Conservation (phyloP, 2,888 invertebrate species). For the Eupithecia insigniata region DNA sequence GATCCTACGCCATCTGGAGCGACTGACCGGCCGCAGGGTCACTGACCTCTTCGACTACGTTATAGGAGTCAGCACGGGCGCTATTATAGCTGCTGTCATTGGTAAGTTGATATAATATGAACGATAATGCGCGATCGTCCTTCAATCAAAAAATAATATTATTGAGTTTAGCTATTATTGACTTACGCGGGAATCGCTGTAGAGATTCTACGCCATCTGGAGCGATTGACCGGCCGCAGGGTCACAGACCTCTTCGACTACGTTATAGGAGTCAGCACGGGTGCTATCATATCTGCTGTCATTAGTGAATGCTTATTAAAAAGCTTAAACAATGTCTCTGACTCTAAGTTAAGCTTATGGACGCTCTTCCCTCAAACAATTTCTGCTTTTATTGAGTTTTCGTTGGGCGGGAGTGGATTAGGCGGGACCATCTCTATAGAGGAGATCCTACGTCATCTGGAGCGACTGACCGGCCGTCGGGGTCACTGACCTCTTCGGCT, state of each 20-base stretch:
- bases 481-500: constrained; percentile 93
- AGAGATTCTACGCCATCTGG: constrained; percentile 91
- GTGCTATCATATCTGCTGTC: constrained; percentile 79
- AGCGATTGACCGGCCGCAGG: constrained; percentile 86
- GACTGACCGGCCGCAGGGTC: constrained; percentile 86
- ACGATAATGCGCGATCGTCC: too few relatives aligned
- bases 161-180: too few relatives aligned
- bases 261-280: constrained; percentile 93
- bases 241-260: constrained; percentile 94
- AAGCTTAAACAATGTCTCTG: too few relatives aligned
- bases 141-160: too few relatives aligned
- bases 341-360: too few relatives aligned
- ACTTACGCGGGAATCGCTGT: constrained; percentile 84
- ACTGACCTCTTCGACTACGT: constrained; percentile 94
- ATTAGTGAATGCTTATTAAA: background rate
- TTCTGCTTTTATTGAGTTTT: background rate
- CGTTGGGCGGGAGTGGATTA: background rate
- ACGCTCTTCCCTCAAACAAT: too few relatives aligned
- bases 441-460: too few relatives aligned
- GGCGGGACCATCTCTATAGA: background rate
- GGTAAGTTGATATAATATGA: background rate
- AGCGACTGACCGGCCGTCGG: constrained; percentile 80
- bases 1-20: constrained; percentile 90
- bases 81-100: constrained; percentile 86
- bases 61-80: constrained; percentile 93